A percentile compares a stretch with the other conserved stretches of the same genome.
Conservation (phyloP, 2,113 vertebrate genomes). For the Nymphicus hollandicus region DNA sequence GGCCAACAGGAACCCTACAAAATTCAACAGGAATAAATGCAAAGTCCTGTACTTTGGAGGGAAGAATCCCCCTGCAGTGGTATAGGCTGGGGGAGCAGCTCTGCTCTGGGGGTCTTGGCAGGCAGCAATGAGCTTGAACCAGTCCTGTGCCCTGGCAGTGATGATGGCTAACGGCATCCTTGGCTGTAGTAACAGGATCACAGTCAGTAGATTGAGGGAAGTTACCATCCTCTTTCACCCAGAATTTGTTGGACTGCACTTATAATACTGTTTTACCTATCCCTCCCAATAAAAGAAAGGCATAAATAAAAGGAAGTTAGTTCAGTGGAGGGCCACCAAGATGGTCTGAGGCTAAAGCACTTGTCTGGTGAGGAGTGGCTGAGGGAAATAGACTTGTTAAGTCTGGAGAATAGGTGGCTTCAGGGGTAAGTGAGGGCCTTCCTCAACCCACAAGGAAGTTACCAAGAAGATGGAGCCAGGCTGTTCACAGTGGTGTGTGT, state of each 20-base stretch:
- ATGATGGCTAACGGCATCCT: accelerated
- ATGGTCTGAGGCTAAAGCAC: neutral
- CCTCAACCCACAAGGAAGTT: neutral
- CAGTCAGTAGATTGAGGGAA: neutral
- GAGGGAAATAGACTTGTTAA: neutral
- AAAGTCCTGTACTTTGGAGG: neutral
- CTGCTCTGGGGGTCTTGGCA: neutral
- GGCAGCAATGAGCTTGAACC: neutral
- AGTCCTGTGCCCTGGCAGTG: neutral
- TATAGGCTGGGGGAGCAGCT: neutral
- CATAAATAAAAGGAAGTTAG: neutral
- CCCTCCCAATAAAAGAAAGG: neutral
- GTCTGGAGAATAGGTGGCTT: neutral
- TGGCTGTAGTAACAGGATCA: neutral
- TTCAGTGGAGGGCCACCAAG: neutral
- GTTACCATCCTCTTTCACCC: neutral
- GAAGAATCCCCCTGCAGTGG: neutral
- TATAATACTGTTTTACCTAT: neutral
- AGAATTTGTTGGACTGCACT: neutral
- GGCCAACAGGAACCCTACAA: neutral
- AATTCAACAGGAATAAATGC: neutral
- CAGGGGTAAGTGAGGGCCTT: neutral
- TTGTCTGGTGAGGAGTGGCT: neutral
- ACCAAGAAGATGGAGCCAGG: neutral
- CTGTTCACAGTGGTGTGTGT: neutral